Conservation (phyloP, 2,888 invertebrate genomes). For the Yponomeuta evonymella region DNA sequence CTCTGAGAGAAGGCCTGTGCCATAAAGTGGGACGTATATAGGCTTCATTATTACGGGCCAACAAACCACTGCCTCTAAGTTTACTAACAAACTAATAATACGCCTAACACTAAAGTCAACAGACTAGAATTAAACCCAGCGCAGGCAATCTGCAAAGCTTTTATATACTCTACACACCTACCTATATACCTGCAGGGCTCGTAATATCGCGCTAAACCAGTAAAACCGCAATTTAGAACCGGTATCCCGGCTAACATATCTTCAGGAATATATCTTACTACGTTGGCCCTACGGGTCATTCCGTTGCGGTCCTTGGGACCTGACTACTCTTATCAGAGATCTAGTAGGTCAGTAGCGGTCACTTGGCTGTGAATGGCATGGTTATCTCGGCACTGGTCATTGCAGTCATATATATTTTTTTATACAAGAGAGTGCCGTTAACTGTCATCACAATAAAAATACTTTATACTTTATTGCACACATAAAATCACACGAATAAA, state of each 20-base stretch:
- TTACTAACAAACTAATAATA: conserved; percentile 2
- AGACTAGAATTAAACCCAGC: conserved; percentile 8
- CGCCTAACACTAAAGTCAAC: neutral
- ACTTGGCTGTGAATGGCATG: too few species aligned
- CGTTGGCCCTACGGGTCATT: neutral
- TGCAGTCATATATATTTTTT: too few species aligned
- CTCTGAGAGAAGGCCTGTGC: too few species aligned
- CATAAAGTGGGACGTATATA: too few species aligned
- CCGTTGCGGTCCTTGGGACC: neutral
- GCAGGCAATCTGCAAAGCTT: conserved; percentile 10
- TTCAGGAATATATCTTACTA: conserved; percentile 16
- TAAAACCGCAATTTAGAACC: conserved; percentile 15
- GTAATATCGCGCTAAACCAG: conserved; percentile 15
- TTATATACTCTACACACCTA: conserved; percentile 3
- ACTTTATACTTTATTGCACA: too few species aligned
- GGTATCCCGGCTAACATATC: conserved; percentile 15
- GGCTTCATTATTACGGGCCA: too few species aligned
- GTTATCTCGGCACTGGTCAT: too few species aligned
- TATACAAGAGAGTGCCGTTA: too few species aligned
- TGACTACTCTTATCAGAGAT: neutral
- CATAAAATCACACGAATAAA: too few species aligned
- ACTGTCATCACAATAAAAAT: too few species aligned
- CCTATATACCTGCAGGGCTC: conserved; percentile 8
- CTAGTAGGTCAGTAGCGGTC: too few species aligned
- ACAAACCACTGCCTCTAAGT: neutral